phyloP scores from a whole-genome alignment of 2,797 vertebrate genomes.

The Enteromius treurensis region DNA sequence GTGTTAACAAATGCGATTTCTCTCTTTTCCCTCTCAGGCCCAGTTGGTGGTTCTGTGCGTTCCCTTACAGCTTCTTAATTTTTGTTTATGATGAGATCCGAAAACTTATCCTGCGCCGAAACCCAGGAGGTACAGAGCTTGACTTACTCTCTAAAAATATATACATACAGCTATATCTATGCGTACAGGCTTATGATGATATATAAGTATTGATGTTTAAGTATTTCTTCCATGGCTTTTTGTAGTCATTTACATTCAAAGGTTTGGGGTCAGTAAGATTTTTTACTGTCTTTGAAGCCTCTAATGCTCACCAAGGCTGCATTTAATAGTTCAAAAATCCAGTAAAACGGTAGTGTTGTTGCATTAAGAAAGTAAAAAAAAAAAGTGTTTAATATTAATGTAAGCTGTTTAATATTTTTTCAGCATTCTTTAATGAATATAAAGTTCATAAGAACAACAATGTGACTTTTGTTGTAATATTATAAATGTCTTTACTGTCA shows the following conservation, averaged over 20 bases:
- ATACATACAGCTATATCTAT: background rate
- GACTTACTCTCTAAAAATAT: background rate
- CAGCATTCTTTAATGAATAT: background rate
- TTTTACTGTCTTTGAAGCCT: background rate
- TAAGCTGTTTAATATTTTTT: no score
- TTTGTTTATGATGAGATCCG: conserved; percentile 94
- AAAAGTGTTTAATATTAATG: background rate
- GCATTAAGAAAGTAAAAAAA: background rate
- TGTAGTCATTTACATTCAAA: background rate
- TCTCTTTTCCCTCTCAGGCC: conserved; percentile 72
- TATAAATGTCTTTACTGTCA: background rate
- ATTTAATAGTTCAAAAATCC: background rate
- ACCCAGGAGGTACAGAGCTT: conserved; percentile 83
- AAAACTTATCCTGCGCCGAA: conserved; percentile 91
- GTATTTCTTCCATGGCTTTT: background rate
- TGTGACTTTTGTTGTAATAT: background rate
- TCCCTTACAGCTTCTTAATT: conserved; percentile 96
- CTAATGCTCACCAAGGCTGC: background rate
- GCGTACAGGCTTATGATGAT: background rate
- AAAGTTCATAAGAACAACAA: background rate
- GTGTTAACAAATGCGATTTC: background rate
- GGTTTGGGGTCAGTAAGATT: background rate
- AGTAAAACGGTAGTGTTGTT: background rate
- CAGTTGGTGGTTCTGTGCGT: conserved; percentile 96
- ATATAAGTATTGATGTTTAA: background rate